These are phyloP conservation scores for Anas platyrhynchos DNA, from an alignment of 2,113 vertebrate genomes.

Conservation along the genomic window DNA sequence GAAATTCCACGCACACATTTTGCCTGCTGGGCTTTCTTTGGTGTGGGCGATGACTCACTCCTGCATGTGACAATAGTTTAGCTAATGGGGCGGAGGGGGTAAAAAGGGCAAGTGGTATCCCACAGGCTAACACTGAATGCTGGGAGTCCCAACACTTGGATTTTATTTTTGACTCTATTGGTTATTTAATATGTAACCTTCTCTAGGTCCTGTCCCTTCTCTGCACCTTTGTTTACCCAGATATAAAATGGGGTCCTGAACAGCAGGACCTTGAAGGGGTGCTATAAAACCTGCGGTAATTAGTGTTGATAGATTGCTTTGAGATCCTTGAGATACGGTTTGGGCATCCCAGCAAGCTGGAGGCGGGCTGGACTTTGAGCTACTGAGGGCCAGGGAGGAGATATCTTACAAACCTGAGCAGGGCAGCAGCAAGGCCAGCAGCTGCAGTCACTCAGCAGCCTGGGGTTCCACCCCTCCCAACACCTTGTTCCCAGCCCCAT, in stretches of 20 bases:
- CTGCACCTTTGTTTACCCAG: conserved; percentile 5
- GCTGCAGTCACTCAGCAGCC: rapidly evolving
- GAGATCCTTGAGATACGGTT: neutral
- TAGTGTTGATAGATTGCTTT: conserved; percentile 6
- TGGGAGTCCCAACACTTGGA: neutral
- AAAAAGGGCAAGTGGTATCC: neutral
- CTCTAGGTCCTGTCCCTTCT: neutral
- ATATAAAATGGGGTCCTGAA: conserved; percentile 11
- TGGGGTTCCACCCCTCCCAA: neutral
- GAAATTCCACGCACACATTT: conserved; percentile 37
- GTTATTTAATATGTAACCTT: conserved; percentile 13
- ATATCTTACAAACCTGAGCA: neutral
- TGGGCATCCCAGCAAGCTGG: neutral
- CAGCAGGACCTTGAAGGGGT: neutral
- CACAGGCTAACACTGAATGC: neutral
- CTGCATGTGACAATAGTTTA: neutral
- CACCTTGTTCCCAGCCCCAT: rapidly evolving
- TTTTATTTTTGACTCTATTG: neutral
- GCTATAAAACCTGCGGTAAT: neutral
- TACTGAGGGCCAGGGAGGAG: neutral
- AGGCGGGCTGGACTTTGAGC: neutral
- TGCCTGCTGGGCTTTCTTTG: neutral
- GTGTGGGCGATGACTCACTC: conserved; percentile 31
- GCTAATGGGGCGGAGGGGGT: neutral
- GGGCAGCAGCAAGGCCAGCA: neutral